A percentile compares a stretch with the other conserved stretches of the same genome.
Evolutionary conservation across 1,140 invertebrate species (phyloP).

Genomic region (Aphaenogaster ashmeadi): DNA sequence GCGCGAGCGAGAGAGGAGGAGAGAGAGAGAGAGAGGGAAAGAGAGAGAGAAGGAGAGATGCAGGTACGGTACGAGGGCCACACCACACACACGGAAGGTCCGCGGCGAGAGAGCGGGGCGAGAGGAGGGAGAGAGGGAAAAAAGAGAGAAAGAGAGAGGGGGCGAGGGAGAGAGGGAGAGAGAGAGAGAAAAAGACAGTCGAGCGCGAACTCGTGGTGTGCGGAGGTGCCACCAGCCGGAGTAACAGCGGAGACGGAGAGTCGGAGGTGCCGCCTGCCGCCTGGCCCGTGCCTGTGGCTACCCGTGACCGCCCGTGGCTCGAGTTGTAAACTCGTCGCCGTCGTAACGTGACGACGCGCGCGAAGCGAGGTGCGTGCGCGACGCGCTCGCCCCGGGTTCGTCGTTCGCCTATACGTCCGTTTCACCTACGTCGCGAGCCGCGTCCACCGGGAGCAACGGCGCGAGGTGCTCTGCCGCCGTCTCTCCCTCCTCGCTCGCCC

Average conservation of each 20-base stretch:
- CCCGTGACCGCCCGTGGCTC: conserved; percentile 74
- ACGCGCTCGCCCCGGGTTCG: conserved; percentile 56
- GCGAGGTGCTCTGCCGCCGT: conserved; percentile 36
- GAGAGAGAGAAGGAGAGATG: conserved; percentile 14
- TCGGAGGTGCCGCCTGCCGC: conserved; percentile 69
- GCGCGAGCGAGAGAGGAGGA: neutral
- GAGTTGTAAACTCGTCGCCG: conserved; percentile 72
- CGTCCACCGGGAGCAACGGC: conserved; percentile 51
- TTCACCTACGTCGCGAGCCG: conserved; percentile 55
- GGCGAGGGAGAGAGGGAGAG: conserved; percentile 39
- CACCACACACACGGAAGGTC: conserved; percentile 50
- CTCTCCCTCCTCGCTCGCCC: neutral
- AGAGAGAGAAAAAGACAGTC: conserved; percentile 53
- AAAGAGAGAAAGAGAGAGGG: conserved; percentile 10
- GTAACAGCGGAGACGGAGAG: conserved; percentile 70
- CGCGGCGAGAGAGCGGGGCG: conserved; percentile 9
- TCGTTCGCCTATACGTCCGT: conserved; percentile 30
- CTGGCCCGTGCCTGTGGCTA: conserved; percentile 75
- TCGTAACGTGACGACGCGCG: conserved; percentile 78
- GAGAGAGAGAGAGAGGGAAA: conserved; percentile 9
- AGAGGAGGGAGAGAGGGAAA: neutral
- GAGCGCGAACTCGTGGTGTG: conserved; percentile 70
- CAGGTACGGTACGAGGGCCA: conserved; percentile 44
- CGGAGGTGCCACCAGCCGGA: conserved; percentile 76
- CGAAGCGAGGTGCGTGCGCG: conserved; percentile 74